phyloP scores from a whole-genome alignment of 2,797 vertebrate species.

The Chiroxiphia lanceolata region DNA sequence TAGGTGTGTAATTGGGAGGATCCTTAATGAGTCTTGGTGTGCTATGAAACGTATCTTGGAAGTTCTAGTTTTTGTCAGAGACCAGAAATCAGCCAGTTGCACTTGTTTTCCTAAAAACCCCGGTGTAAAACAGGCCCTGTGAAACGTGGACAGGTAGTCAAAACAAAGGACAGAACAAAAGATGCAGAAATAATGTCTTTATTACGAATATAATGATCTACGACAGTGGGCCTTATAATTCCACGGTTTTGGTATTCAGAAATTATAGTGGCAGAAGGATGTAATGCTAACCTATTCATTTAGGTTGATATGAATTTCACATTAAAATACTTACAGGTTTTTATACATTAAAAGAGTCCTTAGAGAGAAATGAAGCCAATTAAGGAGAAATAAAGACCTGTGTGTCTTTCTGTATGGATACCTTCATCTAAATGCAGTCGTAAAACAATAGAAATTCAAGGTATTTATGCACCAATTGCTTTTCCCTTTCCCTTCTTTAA shows the following conservation, averaged over 20 bases:
- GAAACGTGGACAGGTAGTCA: not conserved
- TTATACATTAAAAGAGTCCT: constrained; percentile 27
- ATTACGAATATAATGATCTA: not conserved
- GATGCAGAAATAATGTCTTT: not conserved
- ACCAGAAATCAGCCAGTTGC: not conserved
- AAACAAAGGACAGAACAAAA: not conserved
- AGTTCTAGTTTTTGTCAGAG: not conserved
- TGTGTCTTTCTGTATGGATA: not conserved
- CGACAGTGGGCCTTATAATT: not conserved
- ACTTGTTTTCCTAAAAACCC: not conserved
- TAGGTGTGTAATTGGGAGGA: not conserved
- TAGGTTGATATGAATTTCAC: constrained; percentile 12
- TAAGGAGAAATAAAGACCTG: constrained; percentile 27
- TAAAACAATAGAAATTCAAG: constrained; percentile 12
- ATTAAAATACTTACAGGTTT: constrained; percentile 34
- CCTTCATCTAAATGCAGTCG: not conserved
- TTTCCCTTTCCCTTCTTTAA: not conserved
- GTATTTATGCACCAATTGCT: constrained; percentile 3
- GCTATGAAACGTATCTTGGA: not conserved
- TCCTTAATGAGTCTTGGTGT: not conserved
- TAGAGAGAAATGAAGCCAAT: constrained; percentile 25
- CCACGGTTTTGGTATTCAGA: not conserved
- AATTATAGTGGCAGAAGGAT: constrained; percentile 19
- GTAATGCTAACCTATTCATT: constrained; percentile 15
- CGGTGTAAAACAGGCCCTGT: not conserved